Conservation (phyloP, 2,113 vertebrate genomes). For the Athene cunicularia region DNA sequence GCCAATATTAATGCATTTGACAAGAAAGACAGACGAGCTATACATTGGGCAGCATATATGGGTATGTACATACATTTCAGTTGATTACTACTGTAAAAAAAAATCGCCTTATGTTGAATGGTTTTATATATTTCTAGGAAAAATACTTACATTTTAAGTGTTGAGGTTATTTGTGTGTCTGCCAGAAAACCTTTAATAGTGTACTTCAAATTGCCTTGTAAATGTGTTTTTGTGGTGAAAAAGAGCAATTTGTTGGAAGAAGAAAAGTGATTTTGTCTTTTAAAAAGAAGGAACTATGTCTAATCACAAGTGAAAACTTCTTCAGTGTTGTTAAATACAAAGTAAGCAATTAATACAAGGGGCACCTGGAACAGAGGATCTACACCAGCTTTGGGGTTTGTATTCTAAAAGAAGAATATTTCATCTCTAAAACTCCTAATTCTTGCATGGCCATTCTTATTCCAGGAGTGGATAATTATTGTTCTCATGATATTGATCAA, state of each 20-base stretch:
- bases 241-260: background rate
- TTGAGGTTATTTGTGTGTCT: background rate
- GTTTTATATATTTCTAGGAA: background rate
- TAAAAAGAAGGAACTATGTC: background rate
- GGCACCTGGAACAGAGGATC: background rate
- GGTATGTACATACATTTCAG: conserved; percentile 78
- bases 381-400: background rate
- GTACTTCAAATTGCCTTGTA: background rate
- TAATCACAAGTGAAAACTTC: background rate
- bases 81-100: background rate
- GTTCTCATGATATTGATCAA: background rate
- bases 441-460: background rate
- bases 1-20: conserved; percentile 99
- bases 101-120: background rate
- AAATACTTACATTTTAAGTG: background rate
- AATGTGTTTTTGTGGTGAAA: background rate
- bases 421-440: background rate
- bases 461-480: background rate
- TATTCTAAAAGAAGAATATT: background rate
- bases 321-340: background rate
- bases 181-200: background rate
- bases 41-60: conserved; percentile 99
- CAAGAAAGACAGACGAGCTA: conserved; percentile 97
- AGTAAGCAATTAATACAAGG: background rate
- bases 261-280: background rate